These are phyloP conservation scores for Cantharis rustica DNA, from an alignment of 2,888 invertebrate species.

Conservation along the genomic window DNA sequence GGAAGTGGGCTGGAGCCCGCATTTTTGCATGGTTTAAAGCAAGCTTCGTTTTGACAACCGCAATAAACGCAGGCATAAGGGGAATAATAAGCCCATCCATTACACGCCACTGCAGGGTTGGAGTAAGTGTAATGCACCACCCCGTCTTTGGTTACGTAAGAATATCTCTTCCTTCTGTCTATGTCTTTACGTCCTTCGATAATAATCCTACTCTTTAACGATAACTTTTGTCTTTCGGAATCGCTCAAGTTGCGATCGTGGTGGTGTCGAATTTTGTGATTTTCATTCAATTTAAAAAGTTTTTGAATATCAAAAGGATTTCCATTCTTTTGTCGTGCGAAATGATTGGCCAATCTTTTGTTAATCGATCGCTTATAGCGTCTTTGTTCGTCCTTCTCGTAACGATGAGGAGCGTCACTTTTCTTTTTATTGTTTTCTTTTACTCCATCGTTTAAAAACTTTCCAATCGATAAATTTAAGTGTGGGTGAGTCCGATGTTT, in stretches of 20 bases:
- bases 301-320: not conserved
- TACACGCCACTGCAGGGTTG: slow-evolving; percentile 28
- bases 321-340: not conserved
- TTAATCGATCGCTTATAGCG: slow-evolving; percentile 24
- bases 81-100: slow-evolving; percentile 26
- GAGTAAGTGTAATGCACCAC: slow-evolving; percentile 32
- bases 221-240: not conserved
- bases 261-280: slow-evolving; percentile 21
- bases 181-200: slow-evolving; percentile 8
- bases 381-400: slow-evolving; percentile 12
- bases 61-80: slow-evolving; percentile 20
- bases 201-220: slow-evolving; percentile 7
- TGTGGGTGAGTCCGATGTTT: slow-evolving; percentile 3
- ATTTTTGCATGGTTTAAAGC: slow-evolving; percentile 18
- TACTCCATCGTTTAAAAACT: not conserved
- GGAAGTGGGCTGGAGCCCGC: not conserved
- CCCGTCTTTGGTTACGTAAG: slow-evolving; percentile 33
- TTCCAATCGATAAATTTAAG: not conserved
- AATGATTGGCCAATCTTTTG: slow-evolving; percentile 15
- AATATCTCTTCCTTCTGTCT: slow-evolving; percentile 32
- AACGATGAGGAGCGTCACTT: slow-evolving; percentile 8
- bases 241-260: not conserved
- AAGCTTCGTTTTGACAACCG: slow-evolving; percentile 19
- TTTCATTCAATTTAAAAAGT: not conserved
- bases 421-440: not conserved